Base-by-base conservation (phyloP, 64 coral and sea anemone species). In the Acropora tenuis region DNA sequence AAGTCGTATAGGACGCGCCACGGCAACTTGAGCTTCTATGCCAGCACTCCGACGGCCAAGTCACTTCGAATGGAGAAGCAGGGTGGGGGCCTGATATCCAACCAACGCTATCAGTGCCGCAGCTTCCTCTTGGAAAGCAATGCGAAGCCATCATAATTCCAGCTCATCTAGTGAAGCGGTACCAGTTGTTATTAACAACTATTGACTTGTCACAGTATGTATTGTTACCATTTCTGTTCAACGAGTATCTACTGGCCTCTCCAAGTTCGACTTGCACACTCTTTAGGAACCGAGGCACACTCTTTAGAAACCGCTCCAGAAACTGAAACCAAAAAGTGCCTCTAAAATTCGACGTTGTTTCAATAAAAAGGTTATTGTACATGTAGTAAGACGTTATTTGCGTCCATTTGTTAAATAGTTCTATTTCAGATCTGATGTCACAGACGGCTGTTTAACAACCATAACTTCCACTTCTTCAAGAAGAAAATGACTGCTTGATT, bases 71-170 rank as follows among this genome's bases (percentile, higher is more conserved):
- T 30, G 3, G 8, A 1, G 78, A 55, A 71, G 3, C 55, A 18
- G 93, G 93, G 13, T 94, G 93, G 6, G 78, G 2, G 8, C 93
- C 93, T 43, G 41, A 78, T n/a, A 94, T 57, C 93, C 93, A 94
- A 61, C 72, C 88, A 15, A 88, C 55, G 1, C 4, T 89, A 19
- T 86, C 2, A 9, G 79, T 43, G 8, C 81, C 74, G 68, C 93
- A 94, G 47, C 48, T 76, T 20, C 43, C 49, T 11, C 41, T n/a
- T 79, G 43, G 49, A 12, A 82, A 79, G 48, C 88, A 94, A 10
- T 72, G 61, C 13, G 61, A 75, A 4, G 92, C 86, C 50, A 94
- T 59, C 44, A 61, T 74, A 16, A 75, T 76, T 4, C 93, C 93
- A 15, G 80, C 88, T 17, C 58, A 16, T 11, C 88, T 88, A 5